Base-by-base conservation (phyloP, 2,113 vertebrate species). In the Ranitomeya imitator region DNA sequence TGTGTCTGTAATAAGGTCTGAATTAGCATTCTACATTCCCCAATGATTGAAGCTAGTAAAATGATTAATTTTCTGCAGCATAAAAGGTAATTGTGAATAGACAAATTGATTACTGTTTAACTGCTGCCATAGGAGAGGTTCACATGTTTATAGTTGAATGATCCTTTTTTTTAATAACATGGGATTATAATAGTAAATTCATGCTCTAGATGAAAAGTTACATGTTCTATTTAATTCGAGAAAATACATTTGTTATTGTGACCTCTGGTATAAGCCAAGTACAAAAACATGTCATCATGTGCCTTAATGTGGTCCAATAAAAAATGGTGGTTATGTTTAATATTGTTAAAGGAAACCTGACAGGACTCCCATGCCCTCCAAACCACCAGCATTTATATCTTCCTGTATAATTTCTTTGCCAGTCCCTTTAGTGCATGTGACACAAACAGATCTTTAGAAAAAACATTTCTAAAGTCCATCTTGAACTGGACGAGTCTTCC, bases 1-100 rank as follows among this genome's bases (percentile, higher is more conserved):
- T 89, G 87, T 77, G 82, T 89, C 87, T 89, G 87, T 89, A 89
- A 89, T 89, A 89, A 89, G 87, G 87, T 89, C 87, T 89, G 87
- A 89, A 89, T 89, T 89, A 89, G 87, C 87, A 89, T 89, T 89
- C 87, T 78, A 85, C 87, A 89, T 85, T 89, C 87, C 87, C 87
- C 78, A 89, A 89, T 89, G 87, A 89, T 89, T 89, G 87, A 89
- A 89, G 87, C 82, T 82, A 85, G 87, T 89, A 89, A 89, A 89
- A 89, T 89, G 87, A 89, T 89, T 89, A 89, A 89, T 89, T 89
- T 89, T 89, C 87, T 78, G 73, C 73, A 59, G 87, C 87, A 89
- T 89, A 89, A 89, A 89, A 89, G 87, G 87, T 89, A 89, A 89
- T 89, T 83, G 87, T 67, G 87, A 89, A 89, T 79, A 89, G 87